These are phyloP conservation scores for Drosophila formosana DNA, from an alignment of 2,888 invertebrate species.

Conservation along the genomic window DNA sequence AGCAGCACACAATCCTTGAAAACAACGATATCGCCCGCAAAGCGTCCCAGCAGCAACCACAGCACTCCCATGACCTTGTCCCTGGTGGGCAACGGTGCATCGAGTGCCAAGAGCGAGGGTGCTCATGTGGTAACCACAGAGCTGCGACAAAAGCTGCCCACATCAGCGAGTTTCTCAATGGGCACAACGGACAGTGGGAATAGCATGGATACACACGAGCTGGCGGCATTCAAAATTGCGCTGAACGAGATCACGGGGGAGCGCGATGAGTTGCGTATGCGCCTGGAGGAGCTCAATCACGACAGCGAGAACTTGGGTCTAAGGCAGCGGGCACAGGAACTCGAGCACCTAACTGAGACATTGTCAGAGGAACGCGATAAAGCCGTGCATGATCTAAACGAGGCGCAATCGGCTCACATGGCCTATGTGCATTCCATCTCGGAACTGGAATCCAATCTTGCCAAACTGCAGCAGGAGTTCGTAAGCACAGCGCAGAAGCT, in stretches of 20 bases:
- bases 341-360: conserved; percentile 68
- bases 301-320: conserved; percentile 72
- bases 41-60: conserved; percentile 25
- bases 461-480: conserved; percentile 85
- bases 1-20: conserved; percentile 76
- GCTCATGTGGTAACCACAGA: conserved; percentile 49
- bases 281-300: conserved; percentile 67
- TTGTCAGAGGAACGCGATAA: conserved; percentile 77
- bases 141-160: conserved; percentile 49
- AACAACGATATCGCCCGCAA: conserved; percentile 69
- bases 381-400: conserved; percentile 63
- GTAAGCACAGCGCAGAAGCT: conserved; percentile 86
- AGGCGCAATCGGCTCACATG: conserved; percentile 63
- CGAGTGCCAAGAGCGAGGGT: conserved; percentile 63
- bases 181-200: conserved; percentile 25
- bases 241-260: conserved; percentile 79
- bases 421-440: conserved; percentile 83
- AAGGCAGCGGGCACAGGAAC: conserved; percentile 68
- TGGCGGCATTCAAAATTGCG: conserved; percentile 82
- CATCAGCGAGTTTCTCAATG: conserved; percentile 54
- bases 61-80: conserved; percentile 47
- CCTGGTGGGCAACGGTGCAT: conserved; percentile 40
- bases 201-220: conserved; percentile 66
- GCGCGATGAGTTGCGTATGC: conserved; percentile 79
- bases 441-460: conserved; percentile 82